Base-by-base conservation (phyloP, 2,888 invertebrate species). In the Polymixis lichenea region DNA sequence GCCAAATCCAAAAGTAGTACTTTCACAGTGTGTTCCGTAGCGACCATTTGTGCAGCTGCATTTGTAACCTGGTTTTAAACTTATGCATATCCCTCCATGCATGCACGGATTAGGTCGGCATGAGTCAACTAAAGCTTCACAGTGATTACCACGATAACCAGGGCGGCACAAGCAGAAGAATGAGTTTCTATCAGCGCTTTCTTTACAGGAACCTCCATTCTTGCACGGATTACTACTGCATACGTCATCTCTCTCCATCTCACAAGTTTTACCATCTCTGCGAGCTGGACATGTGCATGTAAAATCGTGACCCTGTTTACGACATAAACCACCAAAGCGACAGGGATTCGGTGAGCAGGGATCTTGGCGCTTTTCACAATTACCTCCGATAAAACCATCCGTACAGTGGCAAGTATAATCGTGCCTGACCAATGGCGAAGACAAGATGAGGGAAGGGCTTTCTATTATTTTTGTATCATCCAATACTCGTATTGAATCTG, bases 21-120 rank as follows among this genome's bases (percentile, higher is more conserved):
- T 98, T 93, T 99, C 99, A 93, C 99, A 99, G 89, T 98, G 98
- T 58, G 98, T 97, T 15, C 99, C 99, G 91, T 99, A 99, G 53
- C 98, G 97, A 19, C 98, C 99, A 88, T 98, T 98, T 0, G 98
- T 98, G 91, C 99, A 99, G 87, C 98, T 98, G 89, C 98, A 98
- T 91, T 97, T 97, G 91, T 98, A 99, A 55, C 98, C 98, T 13
- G 98, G 98, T 91, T 98, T 98, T n/a, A 98, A 95, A 82, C 98
- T 98, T 25, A 98, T 97, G 91, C 99, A 99, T 64, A 98, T 97
- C 51, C 99, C 99, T 46, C 98, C 99, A 92, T 99, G 97, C 81
- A 98, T 95, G 90, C 99, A 99, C n/a, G 99, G 99, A 93, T 99
- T 99, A 1, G 99, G 98, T 78, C 99, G 97, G 91, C 99, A 99